These are phyloP conservation scores for Cercocebus atys DNA, from an alignment of 2,113 vertebrate genomes.

Conservation along the genomic window DNA sequence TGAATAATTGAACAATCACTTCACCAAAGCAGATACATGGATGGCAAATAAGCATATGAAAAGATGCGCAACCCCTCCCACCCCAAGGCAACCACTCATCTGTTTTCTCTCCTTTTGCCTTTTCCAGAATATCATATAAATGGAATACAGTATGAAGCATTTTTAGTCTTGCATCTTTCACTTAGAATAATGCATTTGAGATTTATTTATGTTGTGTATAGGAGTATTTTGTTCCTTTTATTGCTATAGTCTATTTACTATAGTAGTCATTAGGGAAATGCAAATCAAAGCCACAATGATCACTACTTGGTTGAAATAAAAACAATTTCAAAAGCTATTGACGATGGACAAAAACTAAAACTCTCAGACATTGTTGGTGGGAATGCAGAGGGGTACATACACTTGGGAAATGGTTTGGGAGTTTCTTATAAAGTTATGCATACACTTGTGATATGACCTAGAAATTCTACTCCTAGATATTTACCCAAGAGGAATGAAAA, in stretches of 20 bases:
- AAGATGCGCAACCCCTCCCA: neutral
- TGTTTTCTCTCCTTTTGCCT: too few relatives aligned
- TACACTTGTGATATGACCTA: neutral
- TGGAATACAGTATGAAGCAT: too few relatives aligned
- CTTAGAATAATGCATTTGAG: too few relatives aligned
- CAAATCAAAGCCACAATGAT: neutral
- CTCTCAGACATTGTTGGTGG: neutral
- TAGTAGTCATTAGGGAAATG: neutral
- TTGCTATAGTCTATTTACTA: too few relatives aligned
- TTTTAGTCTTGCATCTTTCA: too few relatives aligned
- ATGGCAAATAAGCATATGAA: neutral
- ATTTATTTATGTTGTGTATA: too few relatives aligned
- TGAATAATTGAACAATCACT: neutral
- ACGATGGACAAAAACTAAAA: neutral
- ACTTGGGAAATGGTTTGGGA: neutral
- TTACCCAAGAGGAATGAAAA: constrained; percentile 31
- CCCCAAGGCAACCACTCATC: too few relatives aligned
- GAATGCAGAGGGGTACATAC: neutral
- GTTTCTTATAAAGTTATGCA: neutral
- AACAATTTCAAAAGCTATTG: neutral
- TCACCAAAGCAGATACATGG: neutral
- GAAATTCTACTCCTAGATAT: neutral
- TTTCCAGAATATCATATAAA: too few relatives aligned
- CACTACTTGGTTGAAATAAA: neutral
- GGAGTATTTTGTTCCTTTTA: too few relatives aligned